A percentile compares a stretch with the other conserved stretches of the same genome.
These are phyloP conservation scores for Scaptomyza caliginosa DNA, from an alignment of 2,888 invertebrate genomes.

Conservation along the genomic window DNA sequence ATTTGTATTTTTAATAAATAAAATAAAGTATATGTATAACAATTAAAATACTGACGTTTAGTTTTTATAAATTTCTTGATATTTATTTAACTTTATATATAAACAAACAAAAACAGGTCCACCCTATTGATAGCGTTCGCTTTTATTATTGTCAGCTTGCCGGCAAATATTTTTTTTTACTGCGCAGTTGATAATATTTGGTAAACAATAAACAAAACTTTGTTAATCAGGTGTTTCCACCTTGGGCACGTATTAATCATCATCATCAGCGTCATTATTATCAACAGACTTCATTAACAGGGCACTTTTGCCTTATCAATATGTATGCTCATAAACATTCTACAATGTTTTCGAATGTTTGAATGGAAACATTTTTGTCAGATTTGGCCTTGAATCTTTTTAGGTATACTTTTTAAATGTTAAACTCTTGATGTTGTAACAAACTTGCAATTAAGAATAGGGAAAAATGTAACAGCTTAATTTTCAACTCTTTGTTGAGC, in stretches of 20 bases:
- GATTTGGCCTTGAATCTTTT: not conserved
- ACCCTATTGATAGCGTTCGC: slow-evolving; percentile 33
- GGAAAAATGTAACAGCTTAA: slow-evolving; percentile 16
- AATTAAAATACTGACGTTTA: not conserved
- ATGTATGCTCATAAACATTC: slow-evolving; percentile 12
- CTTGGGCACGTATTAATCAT: slow-evolving; percentile 41
- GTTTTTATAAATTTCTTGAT: not conserved
- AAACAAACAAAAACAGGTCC: slow-evolving; percentile 36
- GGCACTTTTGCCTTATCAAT: slow-evolving; percentile 3
- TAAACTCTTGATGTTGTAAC: not conserved
- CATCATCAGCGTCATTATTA: slow-evolving; percentile 20
- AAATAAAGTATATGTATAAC: slow-evolving; percentile 12
- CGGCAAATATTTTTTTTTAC: slow-evolving; percentile 58
- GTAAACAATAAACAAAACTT: slow-evolving; percentile 55
- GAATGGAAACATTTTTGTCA: not conserved
- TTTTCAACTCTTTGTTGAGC: slow-evolving; percentile 14
- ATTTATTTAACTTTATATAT: not conserved
- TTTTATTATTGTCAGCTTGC: slow-evolving; percentile 35
- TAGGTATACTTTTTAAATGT: too few relatives aligned
- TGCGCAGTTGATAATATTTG: slow-evolving; percentile 66
- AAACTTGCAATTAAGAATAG: not conserved
- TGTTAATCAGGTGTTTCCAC: slow-evolving; percentile 54
- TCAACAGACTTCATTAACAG: not conserved
- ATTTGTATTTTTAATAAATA: not conserved
- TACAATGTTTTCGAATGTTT: slow-evolving; percentile 1